Base-by-base conservation (phyloP, 2,888 invertebrate species). In the Agonopterix heracliana region DNA sequence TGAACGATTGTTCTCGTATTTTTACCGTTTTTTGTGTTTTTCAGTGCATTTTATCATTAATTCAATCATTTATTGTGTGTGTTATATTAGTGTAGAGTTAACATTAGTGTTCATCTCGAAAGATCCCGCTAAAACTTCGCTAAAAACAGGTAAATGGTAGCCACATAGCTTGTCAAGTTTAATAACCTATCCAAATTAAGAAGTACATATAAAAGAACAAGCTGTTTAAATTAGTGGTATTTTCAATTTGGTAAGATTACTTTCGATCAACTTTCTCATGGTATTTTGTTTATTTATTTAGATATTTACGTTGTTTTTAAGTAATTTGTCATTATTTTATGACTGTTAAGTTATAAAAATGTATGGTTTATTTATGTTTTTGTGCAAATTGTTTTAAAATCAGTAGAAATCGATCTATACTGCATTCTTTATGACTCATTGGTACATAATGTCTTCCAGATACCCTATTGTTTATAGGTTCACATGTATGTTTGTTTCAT, bases 271-370 rank as follows among this genome's bases (percentile, higher is more conserved):
- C 26, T 26, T 26, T 26, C 26, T 26, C 26, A 7, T 26, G 26
- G 7, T 26, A 46, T 50, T 54, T 59, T 56, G 54, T 56, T 57
- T 60, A 57, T 53, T 55, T 55, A 50, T 57, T 49, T 48, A 55
- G 45, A 17, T 46, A 46, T 49, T 53, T 10, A 8, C 35, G 17
- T 43, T 36, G 43, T 43, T 36, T 47, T 43, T 2, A 17, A 36
- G 12, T 12, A n/a, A 14, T 17, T 36, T 17, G 7, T 14, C 35
- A n/a, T 43, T 26, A 17, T 42, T 47, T 17, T 26, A 17, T n/a
- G 13, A 26, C 26, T 5, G 0, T 5, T 26, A 26, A 26, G 7
- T 7, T 26, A 7, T 26, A 26, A 26, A 26, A 26, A 26, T 26
- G 7, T 26, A 5, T 5, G 26, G 5, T 7, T 26, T 26, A 26